Percentiles rank a stretch among this genome's conserved stretches.
Conservation (phyloP, 2,888 invertebrate genomes). For the Eupithecia subfuscata region DNA sequence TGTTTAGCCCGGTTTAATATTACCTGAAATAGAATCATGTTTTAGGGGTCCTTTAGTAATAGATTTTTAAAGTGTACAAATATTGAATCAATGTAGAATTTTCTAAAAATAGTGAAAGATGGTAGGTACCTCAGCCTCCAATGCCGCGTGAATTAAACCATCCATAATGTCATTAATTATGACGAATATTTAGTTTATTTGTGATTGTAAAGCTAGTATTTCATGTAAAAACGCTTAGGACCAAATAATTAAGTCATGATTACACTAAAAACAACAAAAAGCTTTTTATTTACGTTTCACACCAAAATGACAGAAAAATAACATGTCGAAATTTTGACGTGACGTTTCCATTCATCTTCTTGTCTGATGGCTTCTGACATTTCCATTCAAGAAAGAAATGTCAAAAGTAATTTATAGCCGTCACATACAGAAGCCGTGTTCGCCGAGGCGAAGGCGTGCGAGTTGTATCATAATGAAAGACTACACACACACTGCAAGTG, state of each 20-base stretch:
- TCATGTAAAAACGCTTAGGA: slow-evolving; percentile 75
- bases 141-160: slow-evolving; percentile 84
- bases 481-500: too few relatives aligned
- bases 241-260: slow-evolving; percentile 82
- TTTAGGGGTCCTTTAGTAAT: slow-evolving; percentile 7
- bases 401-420: neutral
- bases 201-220: slow-evolving; percentile 72
- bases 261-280: slow-evolving; percentile 76
- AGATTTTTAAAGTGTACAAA: slow-evolving; percentile 11
- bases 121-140: slow-evolving; percentile 82
- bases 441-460: too few relatives aligned
- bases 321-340: slow-evolving; percentile 72
- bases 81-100: slow-evolving; percentile 46
- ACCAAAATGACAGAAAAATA: slow-evolving; percentile 79
- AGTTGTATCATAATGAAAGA: too few relatives aligned
- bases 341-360: too few relatives aligned
- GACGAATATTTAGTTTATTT: slow-evolving; percentile 75
- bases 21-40: slow-evolving; percentile 66
- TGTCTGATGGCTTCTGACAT: too few relatives aligned
- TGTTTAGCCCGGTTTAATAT: slow-evolving; percentile 81
- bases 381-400: neutral
- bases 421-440: too few relatives aligned
- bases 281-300: slow-evolving; percentile 83
- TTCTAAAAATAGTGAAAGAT: slow-evolving; percentile 62
- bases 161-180: slow-evolving; percentile 83